Conservation (phyloP, 2,888 invertebrate genomes). For the Pheosia gnoma region DNA sequence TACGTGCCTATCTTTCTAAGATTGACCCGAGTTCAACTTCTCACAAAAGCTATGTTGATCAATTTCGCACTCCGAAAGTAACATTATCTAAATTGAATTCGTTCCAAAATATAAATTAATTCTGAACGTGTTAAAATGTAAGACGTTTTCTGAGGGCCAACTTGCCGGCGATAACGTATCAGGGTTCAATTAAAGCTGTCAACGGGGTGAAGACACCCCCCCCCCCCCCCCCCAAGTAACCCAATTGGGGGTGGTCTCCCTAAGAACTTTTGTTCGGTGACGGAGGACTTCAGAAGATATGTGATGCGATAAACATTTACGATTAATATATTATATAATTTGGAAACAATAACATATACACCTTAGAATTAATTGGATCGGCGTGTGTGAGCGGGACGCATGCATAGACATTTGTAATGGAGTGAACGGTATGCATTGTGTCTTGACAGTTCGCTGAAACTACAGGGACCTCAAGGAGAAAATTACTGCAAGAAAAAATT, state of each 20-base stretch:
- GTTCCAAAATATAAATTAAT: constrained; percentile 2
- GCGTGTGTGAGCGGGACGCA: too few species aligned
- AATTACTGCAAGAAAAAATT: too few species aligned
- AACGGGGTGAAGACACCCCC: constrained; percentile 26
- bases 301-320: constrained; percentile 1
- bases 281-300: constrained; percentile 1
- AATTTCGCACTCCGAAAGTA: neutral
- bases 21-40: too few species aligned
- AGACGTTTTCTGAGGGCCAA: constrained; percentile 13
- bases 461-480: too few species aligned
- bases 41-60: too few species aligned
- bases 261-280: constrained; percentile 5
- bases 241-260: constrained; percentile 11
- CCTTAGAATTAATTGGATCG: too few species aligned
- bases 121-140: constrained; percentile 15
- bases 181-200: constrained; percentile 53
- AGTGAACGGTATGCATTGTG: too few species aligned
- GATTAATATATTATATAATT: neutral
- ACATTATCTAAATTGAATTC: neutral
- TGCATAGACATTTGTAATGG: too few species aligned
- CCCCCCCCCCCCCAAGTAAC: constrained; percentile 1
- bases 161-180: constrained; percentile 47
- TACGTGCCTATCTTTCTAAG: too few species aligned
- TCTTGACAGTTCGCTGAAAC: too few species aligned
- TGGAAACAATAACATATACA: too few species aligned